Evolutionary conservation across 2,888 invertebrate species (phyloP).

Genomic region (Rhaphigaster nebulosa): DNA sequence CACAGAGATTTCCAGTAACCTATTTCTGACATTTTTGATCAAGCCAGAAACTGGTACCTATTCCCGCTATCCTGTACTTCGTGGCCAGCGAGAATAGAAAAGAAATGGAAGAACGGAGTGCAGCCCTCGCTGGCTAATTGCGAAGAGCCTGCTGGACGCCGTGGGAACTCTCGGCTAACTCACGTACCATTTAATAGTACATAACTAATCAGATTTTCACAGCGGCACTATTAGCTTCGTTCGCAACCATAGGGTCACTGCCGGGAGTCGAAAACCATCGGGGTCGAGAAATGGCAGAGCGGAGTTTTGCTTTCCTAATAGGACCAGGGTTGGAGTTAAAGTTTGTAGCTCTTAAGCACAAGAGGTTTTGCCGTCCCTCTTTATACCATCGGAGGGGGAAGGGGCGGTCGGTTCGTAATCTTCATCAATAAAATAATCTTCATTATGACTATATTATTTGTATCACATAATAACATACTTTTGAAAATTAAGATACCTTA

Average conservation of each 20-base stretch:
- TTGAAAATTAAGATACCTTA: no score
- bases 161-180: constrained; percentile 34
- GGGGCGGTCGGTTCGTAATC: no score
- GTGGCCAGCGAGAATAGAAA: constrained; percentile 40
- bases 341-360: no score
- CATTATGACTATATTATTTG: no score
- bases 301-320: background rate
- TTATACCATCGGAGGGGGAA: no score
- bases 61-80: background rate
- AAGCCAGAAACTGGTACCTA: background rate
- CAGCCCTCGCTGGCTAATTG: background rate
- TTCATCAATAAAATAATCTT: no score
- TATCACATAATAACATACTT: no score
- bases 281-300: background rate
- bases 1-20: background rate
- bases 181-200: constrained; percentile 44
- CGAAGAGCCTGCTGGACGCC: background rate
- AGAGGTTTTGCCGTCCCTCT: no score
- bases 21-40: background rate
- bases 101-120: constrained; percentile 12
- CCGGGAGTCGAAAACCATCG: background rate
- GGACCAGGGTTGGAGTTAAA: no score
- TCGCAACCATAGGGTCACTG: constrained; percentile 4
- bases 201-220: constrained; percentile 40
- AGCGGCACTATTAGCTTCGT: background rate